Evolutionary conservation across 2,888 invertebrate genomes (phyloP).

Genomic region (Ophonus ardosiacus): DNA sequence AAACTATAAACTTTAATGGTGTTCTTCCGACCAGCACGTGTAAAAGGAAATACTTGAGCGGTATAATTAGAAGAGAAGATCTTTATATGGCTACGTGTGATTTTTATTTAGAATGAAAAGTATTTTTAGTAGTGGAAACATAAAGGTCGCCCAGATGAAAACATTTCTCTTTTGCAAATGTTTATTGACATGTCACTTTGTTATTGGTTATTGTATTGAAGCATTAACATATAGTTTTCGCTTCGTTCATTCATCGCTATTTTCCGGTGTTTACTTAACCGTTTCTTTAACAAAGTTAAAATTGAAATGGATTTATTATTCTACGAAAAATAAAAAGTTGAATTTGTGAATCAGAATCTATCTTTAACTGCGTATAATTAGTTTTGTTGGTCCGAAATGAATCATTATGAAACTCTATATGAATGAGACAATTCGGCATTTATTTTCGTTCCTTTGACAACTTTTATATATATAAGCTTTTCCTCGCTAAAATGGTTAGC

Average conservation of each 20-base stretch:
- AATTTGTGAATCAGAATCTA: constrained; percentile 12
- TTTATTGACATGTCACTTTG: constrained; percentile 52
- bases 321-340: constrained; percentile 7
- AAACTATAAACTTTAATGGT: background rate
- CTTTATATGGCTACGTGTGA: constrained; percentile 22
- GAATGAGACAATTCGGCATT: constrained; percentile 16
- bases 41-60: background rate
- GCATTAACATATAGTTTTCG: background rate
- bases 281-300: constrained; percentile 3
- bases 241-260: constrained; percentile 37
- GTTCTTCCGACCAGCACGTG: background rate
- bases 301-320: constrained; percentile 26
- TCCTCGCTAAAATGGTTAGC: background rate
- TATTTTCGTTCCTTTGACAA: constrained; percentile 20
- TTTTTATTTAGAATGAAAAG: constrained; percentile 48
- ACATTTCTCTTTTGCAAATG: constrained; percentile 43
- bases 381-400: constrained; percentile 24
- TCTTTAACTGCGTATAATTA: constrained; percentile 35
- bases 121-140: constrained; percentile 50
- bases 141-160: constrained; percentile 53
- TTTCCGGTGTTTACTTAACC: constrained; percentile 1
- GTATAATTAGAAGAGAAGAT: constrained; percentile 29
- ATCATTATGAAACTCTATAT: constrained; percentile 33
- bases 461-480: background rate
- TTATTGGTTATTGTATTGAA: constrained; percentile 25